Evolutionary conservation across 2,888 invertebrate genomes (phyloP).

Genomic region (Rhaphigaster nebulosa): DNA sequence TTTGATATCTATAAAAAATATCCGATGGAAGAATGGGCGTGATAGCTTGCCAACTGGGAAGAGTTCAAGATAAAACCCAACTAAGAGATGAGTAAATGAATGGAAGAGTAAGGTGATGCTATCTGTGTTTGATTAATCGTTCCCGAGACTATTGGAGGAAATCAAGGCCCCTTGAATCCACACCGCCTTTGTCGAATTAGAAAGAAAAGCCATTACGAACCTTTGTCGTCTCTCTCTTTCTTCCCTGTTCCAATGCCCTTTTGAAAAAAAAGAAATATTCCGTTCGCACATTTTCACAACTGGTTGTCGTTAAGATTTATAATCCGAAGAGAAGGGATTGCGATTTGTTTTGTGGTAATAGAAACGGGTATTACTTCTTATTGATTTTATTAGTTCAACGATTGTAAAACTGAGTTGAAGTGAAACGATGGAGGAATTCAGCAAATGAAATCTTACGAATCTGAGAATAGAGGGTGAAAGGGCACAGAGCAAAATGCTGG

Average conservation of each 20-base stretch:
- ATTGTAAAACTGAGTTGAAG: background rate
- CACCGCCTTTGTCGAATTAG: conserved; percentile 31
- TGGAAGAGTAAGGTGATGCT: conserved; percentile 18
- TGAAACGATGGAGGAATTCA: no score
- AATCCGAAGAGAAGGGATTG: background rate
- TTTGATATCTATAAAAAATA: no score
- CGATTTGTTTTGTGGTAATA: background rate
- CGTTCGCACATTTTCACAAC: background rate
- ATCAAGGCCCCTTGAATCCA: conserved; percentile 40
- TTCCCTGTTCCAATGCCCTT: background rate
- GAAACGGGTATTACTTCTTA: background rate
- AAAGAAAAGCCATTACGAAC: conserved; percentile 16
- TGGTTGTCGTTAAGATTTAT: background rate
- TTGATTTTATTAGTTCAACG: background rate
- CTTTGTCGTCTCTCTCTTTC: conserved; percentile 27
- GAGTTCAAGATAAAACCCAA: background rate
- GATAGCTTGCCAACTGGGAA: background rate
- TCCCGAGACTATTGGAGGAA: background rate
- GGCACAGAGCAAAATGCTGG: no score
- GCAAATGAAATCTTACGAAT: no score
- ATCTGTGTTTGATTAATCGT: conserved; percentile 44
- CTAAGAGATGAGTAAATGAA: conserved; percentile 26
- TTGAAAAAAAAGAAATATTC: background rate
- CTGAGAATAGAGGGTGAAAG: no score
- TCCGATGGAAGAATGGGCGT: background rate